These are phyloP conservation scores for Allacma fusca DNA, from an alignment of 2,888 invertebrate species.

Conservation along the genomic window DNA sequence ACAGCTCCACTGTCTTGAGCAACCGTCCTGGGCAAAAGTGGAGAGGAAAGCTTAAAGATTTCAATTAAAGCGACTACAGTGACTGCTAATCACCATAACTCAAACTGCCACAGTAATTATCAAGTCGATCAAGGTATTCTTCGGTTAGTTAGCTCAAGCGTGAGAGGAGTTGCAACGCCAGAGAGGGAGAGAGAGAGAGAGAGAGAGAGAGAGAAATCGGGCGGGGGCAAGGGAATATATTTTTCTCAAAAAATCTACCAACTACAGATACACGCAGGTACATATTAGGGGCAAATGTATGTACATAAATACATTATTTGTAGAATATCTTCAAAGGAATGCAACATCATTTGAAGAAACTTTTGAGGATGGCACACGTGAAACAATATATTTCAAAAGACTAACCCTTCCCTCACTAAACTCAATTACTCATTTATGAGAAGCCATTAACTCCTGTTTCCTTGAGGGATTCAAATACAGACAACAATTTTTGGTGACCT, in stretches of 20 bases:
- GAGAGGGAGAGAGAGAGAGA: neutral
- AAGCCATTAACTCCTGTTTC: constrained; percentile 23
- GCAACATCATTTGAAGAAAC: too few relatives aligned
- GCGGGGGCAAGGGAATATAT: neutral
- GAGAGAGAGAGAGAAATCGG: neutral
- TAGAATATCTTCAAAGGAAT: too few relatives aligned
- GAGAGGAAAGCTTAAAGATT: constrained; percentile 16
- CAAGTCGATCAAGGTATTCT: constrained; percentile 26
- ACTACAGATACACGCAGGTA: neutral
- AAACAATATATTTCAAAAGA: neutral
- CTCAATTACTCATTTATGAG: neutral
- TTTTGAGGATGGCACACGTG: too few relatives aligned
- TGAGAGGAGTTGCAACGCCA: neutral
- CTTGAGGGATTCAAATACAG: neutral
- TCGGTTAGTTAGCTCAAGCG: constrained; percentile 20
- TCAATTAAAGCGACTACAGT: constrained; percentile 25
- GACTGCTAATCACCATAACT: constrained; percentile 29
- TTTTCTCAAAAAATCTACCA: neutral
- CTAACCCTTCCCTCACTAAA: neutral
- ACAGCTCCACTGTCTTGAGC: too few relatives aligned
- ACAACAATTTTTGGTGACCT: neutral
- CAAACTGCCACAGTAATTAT: constrained; percentile 30
- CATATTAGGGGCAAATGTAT: too few relatives aligned
- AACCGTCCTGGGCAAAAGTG: neutral
- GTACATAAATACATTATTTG: too few relatives aligned